These are phyloP conservation scores for Gadus chalcogrammus DNA, from an alignment of 2,113 vertebrate species.

Conservation along the genomic window DNA sequence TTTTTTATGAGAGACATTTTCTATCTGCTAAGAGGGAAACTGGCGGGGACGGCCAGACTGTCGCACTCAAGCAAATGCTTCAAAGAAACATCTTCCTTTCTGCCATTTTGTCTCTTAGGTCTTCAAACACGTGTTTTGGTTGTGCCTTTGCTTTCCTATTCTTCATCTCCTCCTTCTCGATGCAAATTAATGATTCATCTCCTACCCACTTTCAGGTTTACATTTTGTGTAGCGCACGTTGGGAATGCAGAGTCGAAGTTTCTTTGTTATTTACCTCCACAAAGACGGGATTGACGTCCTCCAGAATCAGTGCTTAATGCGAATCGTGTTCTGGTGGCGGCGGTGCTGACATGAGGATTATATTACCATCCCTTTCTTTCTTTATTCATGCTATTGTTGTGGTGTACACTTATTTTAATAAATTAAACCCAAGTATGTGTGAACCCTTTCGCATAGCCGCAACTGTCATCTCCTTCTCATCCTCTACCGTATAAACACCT, in stretches of 20 bases:
- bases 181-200: too few relatives aligned
- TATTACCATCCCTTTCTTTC: slow-evolving; percentile 63
- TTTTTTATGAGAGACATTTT: slow-evolving; percentile 64
- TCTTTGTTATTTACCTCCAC: too few relatives aligned
- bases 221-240: too few relatives aligned
- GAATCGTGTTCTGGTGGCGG: slow-evolving; percentile 47
- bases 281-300: too few relatives aligned
- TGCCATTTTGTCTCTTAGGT: slow-evolving; percentile 30
- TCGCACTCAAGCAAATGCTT: slow-evolving; percentile 42
- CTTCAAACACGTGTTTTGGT: slow-evolving; percentile 27
- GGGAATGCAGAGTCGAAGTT: too few relatives aligned
- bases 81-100: slow-evolving; percentile 33
- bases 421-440: slow-evolving; percentile 46
- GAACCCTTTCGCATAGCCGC: slow-evolving; percentile 24
- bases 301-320: too few relatives aligned
- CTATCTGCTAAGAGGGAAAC: slow-evolving; percentile 44
- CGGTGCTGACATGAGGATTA: slow-evolving; percentile 54
- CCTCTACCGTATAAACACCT: too few relatives aligned
- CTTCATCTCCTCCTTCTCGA: neutral
- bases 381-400: too few relatives aligned
- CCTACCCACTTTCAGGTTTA: too few relatives aligned
- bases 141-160: neutral
- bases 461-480: slow-evolving; percentile 9
- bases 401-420: slow-evolving; percentile 59
- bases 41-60: slow-evolving; percentile 40